Evolutionary conservation across 2,888 invertebrate genomes (phyloP), one percentile per base, ranked within the genome.

Genomic region (Thymelicus acteon): DNA sequence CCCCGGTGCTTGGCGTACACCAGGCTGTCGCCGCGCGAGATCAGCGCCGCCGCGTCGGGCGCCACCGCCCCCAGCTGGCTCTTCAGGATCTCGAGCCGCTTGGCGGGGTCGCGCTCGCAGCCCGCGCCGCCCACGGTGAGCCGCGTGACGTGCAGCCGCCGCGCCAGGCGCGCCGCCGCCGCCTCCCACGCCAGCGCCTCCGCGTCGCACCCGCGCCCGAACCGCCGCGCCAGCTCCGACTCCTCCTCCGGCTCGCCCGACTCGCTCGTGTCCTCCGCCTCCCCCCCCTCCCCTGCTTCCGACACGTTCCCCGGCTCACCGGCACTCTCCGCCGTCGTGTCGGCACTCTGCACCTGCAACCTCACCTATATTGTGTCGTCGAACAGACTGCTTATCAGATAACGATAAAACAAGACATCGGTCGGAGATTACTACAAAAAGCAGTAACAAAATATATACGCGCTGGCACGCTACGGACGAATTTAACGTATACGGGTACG

Each of bases 11-110:
- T 95, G 54, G 94, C 95, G 85, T 96, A 95, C 39, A 97, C 96
- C 58, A 97, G 90, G 71, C 96, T 95, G 86, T 97, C 97, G 0
- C 97, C 97, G 81, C 95, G 95, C 19, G 97, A 97, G 75, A 97
- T 97, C 47, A 97, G 90, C 71, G 96, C 95, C 7, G 97, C 97
- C 72, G 97, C 97, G 84, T 96, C 97, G 2, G 96, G 96, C 12
- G 97, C 97, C 74, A 97, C 86, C 70, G 90, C 89, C 47, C 95
- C 95, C 73, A 96, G 84, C 85, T 96, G 96, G 76, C 93, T 89
- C 82, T 96, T 96, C 74, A 96, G 82, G 72, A 95, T 91, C 96
- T 95, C 95, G n/a, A 95, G 90, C 39, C 95, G 86, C 85, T 95
- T 95, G 67, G 93, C 89, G 52, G 95, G 95, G 86, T 96, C 95